Evolutionary conservation across 1,140 invertebrate genomes (phyloP).

Genomic region (Amyelois transitella): DNA sequence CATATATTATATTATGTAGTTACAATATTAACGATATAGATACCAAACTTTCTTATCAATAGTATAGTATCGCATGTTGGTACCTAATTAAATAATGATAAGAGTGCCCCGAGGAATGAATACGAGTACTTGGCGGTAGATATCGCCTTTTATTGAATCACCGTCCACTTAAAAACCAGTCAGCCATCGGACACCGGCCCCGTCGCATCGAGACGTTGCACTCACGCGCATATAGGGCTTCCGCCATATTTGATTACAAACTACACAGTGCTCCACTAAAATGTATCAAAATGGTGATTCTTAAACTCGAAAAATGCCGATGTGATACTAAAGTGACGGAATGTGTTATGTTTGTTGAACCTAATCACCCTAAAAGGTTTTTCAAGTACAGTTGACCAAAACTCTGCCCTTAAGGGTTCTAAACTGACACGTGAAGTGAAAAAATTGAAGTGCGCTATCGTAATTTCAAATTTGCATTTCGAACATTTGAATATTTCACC

Average conservation of each 20-base stretch:
- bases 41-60: neutral
- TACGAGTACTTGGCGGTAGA: neutral
- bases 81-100: neutral
- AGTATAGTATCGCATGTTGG: neutral
- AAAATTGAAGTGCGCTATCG: constrained; percentile 8
- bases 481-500: constrained; percentile 3
- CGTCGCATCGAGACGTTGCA: neutral
- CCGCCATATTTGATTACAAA: constrained; percentile 14
- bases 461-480: constrained; percentile 12
- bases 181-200: constrained; percentile 2
- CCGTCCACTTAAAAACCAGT: constrained; percentile 9
- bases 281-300: constrained; percentile 68
- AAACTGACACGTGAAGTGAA: constrained; percentile 18
- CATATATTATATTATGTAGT: too few species aligned
- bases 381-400: constrained; percentile 72
- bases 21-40: neutral
- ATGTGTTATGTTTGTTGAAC: constrained; percentile 53
- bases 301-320: constrained; percentile 35
- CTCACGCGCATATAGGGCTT: constrained; percentile 11
- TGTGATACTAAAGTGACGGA: constrained; percentile 42
- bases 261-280: constrained; percentile 25
- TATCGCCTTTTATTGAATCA: neutral
- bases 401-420: constrained; percentile 30
- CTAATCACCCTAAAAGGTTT: constrained; percentile 65
- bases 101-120: neutral